Evolutionary conservation across 2,888 invertebrate genomes (phyloP).

Genomic region (Chirona hameri): DNA sequence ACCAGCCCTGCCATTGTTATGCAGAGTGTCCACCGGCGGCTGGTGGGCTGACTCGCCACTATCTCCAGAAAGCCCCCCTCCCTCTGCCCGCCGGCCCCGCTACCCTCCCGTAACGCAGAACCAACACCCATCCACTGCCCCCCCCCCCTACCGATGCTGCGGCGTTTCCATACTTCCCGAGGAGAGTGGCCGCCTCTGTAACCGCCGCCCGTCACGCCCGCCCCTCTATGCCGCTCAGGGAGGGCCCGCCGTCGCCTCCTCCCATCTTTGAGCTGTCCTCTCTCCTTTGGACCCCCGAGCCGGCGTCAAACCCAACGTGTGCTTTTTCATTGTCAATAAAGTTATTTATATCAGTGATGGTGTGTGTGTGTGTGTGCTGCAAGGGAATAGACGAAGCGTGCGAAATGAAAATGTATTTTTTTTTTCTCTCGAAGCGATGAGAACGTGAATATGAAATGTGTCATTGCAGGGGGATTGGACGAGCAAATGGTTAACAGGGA

Average conservation of each 20-base stretch:
- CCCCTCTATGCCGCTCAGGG: too few relatives aligned
- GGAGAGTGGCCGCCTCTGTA: too few relatives aligned
- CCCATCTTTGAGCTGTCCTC: neutral
- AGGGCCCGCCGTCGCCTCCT: too few relatives aligned
- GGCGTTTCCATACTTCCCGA: too few relatives aligned
- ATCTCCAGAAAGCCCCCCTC: neutral
- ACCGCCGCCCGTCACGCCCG: too few relatives aligned
- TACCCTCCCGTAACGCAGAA: neutral
- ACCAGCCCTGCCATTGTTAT: neutral
- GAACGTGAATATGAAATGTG: too few relatives aligned
- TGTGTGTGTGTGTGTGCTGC: neutral
- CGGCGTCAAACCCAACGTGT: slow-evolving; percentile 3
- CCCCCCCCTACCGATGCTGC: neutral
- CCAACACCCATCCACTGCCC: neutral
- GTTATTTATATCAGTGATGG: slow-evolving; percentile 4
- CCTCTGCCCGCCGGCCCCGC: neutral
- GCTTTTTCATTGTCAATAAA: slow-evolving; percentile 27
- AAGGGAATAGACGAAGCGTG: neutral
- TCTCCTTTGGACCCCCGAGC: neutral
- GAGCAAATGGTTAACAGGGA: too few relatives aligned
- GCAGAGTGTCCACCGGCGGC: too few relatives aligned
- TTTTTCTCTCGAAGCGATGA: too few relatives aligned
- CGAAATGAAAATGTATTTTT: neutral
- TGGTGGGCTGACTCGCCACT: too few relatives aligned
- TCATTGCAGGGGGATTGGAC: too few relatives aligned